Conservation (phyloP, 2,113 vertebrate species). For the Pomatostomus ruficeps region DNA sequence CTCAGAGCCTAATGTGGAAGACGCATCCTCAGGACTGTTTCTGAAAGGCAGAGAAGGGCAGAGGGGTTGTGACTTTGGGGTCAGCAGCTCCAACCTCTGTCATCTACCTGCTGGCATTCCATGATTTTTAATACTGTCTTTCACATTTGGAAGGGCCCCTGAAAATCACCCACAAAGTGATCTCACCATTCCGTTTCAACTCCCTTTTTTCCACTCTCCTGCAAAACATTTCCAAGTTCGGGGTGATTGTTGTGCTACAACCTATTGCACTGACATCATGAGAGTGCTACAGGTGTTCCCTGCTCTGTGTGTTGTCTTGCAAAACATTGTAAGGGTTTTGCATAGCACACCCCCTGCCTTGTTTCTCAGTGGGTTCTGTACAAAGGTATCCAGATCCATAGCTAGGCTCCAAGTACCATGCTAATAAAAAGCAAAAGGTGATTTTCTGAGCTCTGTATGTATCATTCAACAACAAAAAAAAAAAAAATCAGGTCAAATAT, state of each 20-base stretch:
- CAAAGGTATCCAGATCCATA: neutral
- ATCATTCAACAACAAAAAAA: neutral
- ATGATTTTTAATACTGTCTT: neutral
- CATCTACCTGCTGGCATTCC: neutral
- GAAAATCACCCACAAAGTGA: neutral
- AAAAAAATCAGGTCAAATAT: neutral
- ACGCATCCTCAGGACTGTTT: neutral
- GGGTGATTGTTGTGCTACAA: neutral
- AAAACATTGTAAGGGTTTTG: neutral
- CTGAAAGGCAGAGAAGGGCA: neutral
- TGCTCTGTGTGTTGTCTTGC: neutral
- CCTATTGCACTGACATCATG: neutral
- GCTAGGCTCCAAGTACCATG: neutral
- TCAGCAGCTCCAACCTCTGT: neutral
- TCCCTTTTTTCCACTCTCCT: neutral
- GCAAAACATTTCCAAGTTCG: neutral
- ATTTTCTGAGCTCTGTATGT: neutral
- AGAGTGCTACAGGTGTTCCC: neutral
- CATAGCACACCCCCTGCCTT: neutral
- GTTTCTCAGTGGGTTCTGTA: neutral
- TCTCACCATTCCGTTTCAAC: neutral
- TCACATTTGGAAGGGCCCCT: neutral
- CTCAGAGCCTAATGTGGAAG: fast-evolving
- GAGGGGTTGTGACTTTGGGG: neutral
- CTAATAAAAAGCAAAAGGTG: neutral